phyloP scores from a whole-genome alignment of 2,113 vertebrate genomes.

The Spheniscus mendiculus region DNA sequence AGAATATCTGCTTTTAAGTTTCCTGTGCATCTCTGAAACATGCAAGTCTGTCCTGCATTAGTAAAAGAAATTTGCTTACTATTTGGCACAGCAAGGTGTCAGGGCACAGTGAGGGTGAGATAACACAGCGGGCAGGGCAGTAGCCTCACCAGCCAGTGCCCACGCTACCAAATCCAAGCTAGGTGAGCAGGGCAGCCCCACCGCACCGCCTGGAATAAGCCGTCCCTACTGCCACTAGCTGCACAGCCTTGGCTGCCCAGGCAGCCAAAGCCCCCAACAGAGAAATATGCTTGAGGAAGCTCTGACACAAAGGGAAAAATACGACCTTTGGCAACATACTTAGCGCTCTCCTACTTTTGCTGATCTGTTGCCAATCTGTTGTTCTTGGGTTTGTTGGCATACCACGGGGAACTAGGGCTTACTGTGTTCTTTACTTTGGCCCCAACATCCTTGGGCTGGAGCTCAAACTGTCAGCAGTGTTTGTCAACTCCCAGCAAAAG shows the following conservation, averaged over 20 bases:
- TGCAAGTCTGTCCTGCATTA: accelerated
- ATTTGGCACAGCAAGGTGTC: neutral
- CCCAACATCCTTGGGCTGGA: neutral
- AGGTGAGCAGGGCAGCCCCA: neutral
- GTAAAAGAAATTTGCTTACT: neutral
- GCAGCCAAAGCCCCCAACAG: neutral
- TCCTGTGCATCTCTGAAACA: neutral
- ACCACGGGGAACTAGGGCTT: neutral
- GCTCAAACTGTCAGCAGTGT: neutral
- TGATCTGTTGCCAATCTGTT: neutral
- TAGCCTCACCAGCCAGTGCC: neutral
- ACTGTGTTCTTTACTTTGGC: neutral
- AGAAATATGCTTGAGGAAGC: neutral
- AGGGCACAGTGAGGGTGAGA: accelerated
- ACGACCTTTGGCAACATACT: neutral
- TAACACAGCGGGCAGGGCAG: neutral
- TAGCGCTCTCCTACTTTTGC: neutral
- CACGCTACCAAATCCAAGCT: neutral
- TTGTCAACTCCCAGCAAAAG: neutral
- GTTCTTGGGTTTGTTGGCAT: neutral
- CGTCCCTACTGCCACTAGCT: neutral
- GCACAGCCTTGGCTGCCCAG: neutral
- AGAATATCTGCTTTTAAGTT: neutral
- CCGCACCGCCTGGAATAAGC: accelerated
- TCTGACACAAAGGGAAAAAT: neutral